These are phyloP conservation scores for Heloderma charlesbogerti DNA, from an alignment of 2,113 vertebrate genomes.

Conservation along the genomic window DNA sequence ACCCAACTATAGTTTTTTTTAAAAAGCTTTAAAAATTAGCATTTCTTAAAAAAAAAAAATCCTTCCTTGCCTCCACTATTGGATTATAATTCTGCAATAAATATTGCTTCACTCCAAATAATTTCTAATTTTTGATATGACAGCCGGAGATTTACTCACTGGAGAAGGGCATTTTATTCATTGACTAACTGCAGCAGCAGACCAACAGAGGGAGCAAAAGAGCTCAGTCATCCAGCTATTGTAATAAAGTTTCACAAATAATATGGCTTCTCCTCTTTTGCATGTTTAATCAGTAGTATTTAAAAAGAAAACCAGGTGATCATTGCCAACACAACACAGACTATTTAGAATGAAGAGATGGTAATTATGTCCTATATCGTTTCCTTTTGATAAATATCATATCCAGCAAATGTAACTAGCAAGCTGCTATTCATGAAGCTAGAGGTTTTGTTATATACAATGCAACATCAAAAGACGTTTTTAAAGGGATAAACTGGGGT, in stretches of 20 bases:
- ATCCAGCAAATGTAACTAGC: neutral
- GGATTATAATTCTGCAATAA: neutral
- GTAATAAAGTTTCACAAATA: neutral
- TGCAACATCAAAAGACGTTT: neutral
- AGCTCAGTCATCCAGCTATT: slow-evolving; percentile 41
- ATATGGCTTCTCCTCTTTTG: neutral
- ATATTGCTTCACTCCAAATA: rapidly evolving
- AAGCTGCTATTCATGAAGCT: neutral
- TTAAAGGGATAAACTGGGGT: neutral
- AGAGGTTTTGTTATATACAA: neutral
- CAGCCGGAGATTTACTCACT: neutral
- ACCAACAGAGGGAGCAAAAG: slow-evolving; percentile 71
- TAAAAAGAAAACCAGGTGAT: neutral
- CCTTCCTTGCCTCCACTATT: rapidly evolving
- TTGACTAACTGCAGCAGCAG: slow-evolving; percentile 30
- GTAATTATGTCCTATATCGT: neutral
- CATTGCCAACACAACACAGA: neutral
- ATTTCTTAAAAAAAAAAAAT: rapidly evolving
- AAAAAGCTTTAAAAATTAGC: neutral
- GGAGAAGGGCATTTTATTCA: neutral
- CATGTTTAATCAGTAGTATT: neutral
- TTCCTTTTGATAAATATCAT: neutral
- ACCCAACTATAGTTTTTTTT: neutral
- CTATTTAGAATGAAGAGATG: neutral
- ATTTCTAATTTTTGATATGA: rapidly evolving